phyloP scores from a whole-genome alignment of 2,888 invertebrate species.

The Rugalucina vietnamica region DNA sequence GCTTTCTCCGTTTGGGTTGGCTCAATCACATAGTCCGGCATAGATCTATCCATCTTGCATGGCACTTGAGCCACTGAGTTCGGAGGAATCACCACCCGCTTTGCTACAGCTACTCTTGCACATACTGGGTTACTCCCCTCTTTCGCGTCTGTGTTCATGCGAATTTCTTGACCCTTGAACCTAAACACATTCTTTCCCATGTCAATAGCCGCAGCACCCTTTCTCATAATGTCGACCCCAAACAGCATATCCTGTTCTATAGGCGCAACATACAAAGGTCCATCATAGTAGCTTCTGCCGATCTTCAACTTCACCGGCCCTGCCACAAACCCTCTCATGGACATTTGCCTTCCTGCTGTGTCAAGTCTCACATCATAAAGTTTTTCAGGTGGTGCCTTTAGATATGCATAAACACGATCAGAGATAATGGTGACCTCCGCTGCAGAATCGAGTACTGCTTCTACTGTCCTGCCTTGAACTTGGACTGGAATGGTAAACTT shows the following conservation, averaged over 20 bases:
- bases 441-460: not conserved
- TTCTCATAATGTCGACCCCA: not conserved
- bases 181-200: not conserved
- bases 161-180: not conserved
- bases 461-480: not conserved
- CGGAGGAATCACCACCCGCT: not conserved
- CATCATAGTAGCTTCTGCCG: too few relatives aligned
- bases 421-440: not conserved
- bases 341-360: not conserved
- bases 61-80: not conserved
- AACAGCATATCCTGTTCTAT: slow-evolving; percentile 6
- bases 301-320: too few relatives aligned
- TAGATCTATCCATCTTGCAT: not conserved
- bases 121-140: not conserved
- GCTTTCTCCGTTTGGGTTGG: not conserved
- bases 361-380: not conserved
- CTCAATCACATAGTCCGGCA: not conserved
- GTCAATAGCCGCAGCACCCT: not conserved
- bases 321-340: not conserved
- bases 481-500: not conserved
- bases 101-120: not conserved
- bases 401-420: not conserved
- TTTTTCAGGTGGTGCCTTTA: not conserved
- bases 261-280: not conserved
- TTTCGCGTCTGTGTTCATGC: not conserved